A percentile compares a stretch with the other conserved stretches of the same genome.
phyloP scores from a whole-genome alignment of 1,140 invertebrate species.

The Solenopsis invicta region DNA sequence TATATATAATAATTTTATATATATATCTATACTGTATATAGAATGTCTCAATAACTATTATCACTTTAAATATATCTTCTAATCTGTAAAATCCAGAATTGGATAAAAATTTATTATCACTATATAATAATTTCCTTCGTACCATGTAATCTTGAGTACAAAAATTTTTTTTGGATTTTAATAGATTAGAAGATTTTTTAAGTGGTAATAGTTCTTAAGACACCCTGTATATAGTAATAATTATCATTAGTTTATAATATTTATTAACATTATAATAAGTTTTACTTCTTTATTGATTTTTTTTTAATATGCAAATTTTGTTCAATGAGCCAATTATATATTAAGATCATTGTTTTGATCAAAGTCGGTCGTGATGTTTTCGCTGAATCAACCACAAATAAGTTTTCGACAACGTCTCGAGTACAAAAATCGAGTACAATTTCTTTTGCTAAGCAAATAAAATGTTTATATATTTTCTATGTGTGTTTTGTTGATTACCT shows the following conservation, averaged over 20 bases:
- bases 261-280: neutral
- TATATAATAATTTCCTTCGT: too few species aligned
- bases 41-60: too few species aligned
- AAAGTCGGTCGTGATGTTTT: constrained; percentile 18
- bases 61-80: too few species aligned
- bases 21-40: too few species aligned
- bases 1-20: neutral
- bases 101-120: too few species aligned
- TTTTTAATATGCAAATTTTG: neutral
- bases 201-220: too few species aligned
- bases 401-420: neutral
- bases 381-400: constrained; percentile 3
- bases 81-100: too few species aligned
- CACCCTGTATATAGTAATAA: too few species aligned
- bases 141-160: too few species aligned
- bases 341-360: neutral
- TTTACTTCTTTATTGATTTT: neutral
- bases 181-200: too few species aligned
- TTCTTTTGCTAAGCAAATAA: constrained; percentile 21
- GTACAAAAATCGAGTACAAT: neutral
- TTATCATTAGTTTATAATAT: neutral
- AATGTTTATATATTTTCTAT: constrained; percentile 16
- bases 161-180: too few species aligned
- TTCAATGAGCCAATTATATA: neutral
- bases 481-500: neutral